Evolutionary conservation across 2,797 vertebrate species (phyloP).

Genomic region (Gobio occitaniae): DNA sequence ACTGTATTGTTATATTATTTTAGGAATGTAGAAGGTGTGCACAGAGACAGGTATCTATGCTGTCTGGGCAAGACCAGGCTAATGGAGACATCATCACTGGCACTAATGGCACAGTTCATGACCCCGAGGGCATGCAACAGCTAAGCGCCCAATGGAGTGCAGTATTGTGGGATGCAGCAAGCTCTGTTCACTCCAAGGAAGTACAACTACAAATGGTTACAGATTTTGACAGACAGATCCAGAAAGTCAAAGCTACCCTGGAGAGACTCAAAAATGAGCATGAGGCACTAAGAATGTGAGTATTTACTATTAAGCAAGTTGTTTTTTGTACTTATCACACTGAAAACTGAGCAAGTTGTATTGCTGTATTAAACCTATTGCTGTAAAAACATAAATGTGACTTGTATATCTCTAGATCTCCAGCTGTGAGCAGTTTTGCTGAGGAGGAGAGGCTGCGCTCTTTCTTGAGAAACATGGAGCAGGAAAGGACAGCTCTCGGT

Average conservation of each 20-base stretch:
- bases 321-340: neutral
- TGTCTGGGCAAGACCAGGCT: slow-evolving; percentile 63
- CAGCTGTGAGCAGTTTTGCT: slow-evolving; percentile 75
- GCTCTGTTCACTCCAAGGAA: slow-evolving; percentile 80
- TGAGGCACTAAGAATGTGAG: slow-evolving; percentile 84
- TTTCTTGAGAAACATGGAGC: slow-evolving; percentile 75
- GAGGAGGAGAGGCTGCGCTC: slow-evolving; percentile 78
- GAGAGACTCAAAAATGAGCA: slow-evolving; percentile 78
- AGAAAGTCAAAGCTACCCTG: slow-evolving; percentile 70
- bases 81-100: slow-evolving; percentile 42
- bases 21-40: slow-evolving; percentile 77
- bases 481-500: slow-evolving; percentile 78
- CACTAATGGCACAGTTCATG: slow-evolving; percentile 36
- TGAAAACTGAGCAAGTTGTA: neutral
- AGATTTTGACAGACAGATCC: slow-evolving; percentile 77
- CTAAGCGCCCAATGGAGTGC: slow-evolving; percentile 71
- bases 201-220: slow-evolving; percentile 78
- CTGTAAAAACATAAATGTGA: neutral
- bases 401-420: slow-evolving; percentile 73
- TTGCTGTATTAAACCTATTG: neutral
- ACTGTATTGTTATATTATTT: slow-evolving; percentile 58
- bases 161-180: slow-evolving; percentile 77
- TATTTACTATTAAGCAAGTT: slow-evolving; percentile 43
- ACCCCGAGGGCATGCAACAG: slow-evolving; percentile 57
- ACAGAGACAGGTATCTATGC: slow-evolving; percentile 70